Evolutionary conservation across 2,888 invertebrate species (phyloP), one percentile per base, ranked within the genome.

Genomic region (Acleris laterana): DNA sequence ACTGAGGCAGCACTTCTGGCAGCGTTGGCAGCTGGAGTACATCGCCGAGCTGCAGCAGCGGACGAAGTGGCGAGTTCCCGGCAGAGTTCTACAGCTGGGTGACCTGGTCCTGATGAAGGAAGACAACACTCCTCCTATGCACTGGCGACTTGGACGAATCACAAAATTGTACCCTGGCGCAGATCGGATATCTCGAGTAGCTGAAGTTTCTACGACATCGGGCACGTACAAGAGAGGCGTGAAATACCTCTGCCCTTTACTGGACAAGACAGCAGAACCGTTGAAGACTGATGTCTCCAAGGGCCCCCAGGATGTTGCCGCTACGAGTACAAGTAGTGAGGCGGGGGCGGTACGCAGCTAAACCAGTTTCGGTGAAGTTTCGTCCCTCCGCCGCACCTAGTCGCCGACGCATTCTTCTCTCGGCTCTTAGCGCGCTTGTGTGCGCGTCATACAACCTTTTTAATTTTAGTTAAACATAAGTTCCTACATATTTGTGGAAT

Each of bases 201-300:
- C 16, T 5, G 44, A 44, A 5, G 3, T 44, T n/a, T n/a, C 44
- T 4, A 44, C 44, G 16, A 13, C 44, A 13, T n/a, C 16, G 13
- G 44, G 44, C 13, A 44, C 44, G 1, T n/a, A n/a, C 44, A 44
- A n/a, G 44, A n/a, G 44, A n/a, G 44, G 48, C 17, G 48, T 48
- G 48, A 48, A 48, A 19, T 48, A 48, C 48, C 48, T 48, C 9
- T n/a, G 48, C 48, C 48, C 48, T 6, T 19, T 48, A n/a, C 48
- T 48, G 17, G 48, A 48, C 48, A 19, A 48, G 17, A 17, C 17
- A 48, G 48, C 7, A 9, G 48, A 17, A 17, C 48, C 48, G 5
- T 48, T 48, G 48, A 48, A 48, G 48, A 48, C 48, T 48, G 48
- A 48, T 17, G 48, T 48, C 48, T 48, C 48, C 48, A 48, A 48